phyloP scores from a whole-genome alignment of 2,113 vertebrate genomes.

The Ceratotherium simum region DNA sequence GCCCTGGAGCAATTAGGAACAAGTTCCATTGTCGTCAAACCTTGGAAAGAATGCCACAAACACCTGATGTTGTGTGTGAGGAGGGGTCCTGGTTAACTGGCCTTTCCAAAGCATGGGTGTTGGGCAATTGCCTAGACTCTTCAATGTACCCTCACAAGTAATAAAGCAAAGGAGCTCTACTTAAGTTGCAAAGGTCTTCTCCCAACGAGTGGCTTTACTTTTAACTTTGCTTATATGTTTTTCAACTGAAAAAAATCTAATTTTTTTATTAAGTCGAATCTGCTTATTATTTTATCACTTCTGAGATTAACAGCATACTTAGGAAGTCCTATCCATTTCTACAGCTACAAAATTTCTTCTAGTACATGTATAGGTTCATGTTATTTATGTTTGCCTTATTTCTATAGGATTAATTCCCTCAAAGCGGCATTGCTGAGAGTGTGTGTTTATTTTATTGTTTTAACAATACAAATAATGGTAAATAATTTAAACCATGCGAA shows the following conservation, averaged over 20 bases:
- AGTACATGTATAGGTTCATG: not conserved
- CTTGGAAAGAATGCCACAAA: not conserved
- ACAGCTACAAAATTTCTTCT: not conserved
- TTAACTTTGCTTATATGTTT: not conserved
- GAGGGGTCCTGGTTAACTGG: not conserved
- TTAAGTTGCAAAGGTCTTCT: not conserved
- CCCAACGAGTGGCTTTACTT: not conserved
- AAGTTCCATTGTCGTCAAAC: not conserved
- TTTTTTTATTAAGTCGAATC: not conserved
- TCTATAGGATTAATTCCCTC: not conserved
- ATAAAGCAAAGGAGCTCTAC: not conserved
- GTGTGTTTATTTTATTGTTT: not conserved
- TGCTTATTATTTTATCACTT: not conserved
- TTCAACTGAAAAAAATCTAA: not conserved
- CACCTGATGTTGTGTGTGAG: not conserved
- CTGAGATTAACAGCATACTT: not conserved
- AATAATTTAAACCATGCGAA: slow-evolving; percentile 51
- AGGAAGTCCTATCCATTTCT: not conserved
- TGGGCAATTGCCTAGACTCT: not conserved
- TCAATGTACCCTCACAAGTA: not conserved
- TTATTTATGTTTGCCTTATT: not conserved
- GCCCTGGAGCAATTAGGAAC: not conserved
- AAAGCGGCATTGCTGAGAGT: not conserved
- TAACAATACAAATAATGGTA: slow-evolving; percentile 18
- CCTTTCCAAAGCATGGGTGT: not conserved